Percentiles rank a stretch among this genome's conserved stretches.
phyloP scores from a whole-genome alignment of 1,140 invertebrate species.

The Stratiolaelaps scimitus region DNA sequence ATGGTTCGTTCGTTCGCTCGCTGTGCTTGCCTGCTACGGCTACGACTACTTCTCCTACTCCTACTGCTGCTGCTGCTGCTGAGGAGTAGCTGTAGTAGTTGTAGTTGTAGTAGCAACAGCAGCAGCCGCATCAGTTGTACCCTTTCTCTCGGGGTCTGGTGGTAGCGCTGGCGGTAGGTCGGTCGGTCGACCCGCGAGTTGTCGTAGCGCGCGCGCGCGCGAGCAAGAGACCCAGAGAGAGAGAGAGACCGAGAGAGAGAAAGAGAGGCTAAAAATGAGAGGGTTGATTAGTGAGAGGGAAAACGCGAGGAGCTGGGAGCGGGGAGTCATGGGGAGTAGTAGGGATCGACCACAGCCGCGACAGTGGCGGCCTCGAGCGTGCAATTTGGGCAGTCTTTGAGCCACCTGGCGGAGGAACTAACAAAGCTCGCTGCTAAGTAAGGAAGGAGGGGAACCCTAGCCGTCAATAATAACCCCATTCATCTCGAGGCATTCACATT shows the following conservation, averaged over 20 bases:
- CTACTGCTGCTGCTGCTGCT: background rate
- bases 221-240: background rate
- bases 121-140: too few relatives aligned
- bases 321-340: slow-evolving; percentile 8
- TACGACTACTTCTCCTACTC: background rate
- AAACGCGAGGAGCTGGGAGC: slow-evolving; percentile 24
- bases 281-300: slow-evolving; percentile 24
- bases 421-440: slow-evolving; percentile 27
- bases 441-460: slow-evolving; percentile 28
- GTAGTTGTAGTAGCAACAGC: too few relatives aligned
- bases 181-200: too few relatives aligned
- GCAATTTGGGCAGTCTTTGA: slow-evolving; percentile 14
- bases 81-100: background rate
- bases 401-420: slow-evolving; percentile 28
- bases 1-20: too few relatives aligned
- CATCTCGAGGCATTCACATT: slow-evolving; percentile 29
- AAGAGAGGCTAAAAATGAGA: slow-evolving; percentile 14
- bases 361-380: background rate
- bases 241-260: slow-evolving; percentile 28
- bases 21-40: too few relatives aligned
- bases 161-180: too few relatives aligned
- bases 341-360: background rate
- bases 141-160: too few relatives aligned
- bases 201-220: background rate
- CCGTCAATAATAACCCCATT: slow-evolving; percentile 29